Percentiles rank a stretch among this genome's conserved stretches.
Evolutionary conservation across 2,113 vertebrate species (phyloP).

Genomic region (Pipra filicauda): DNA sequence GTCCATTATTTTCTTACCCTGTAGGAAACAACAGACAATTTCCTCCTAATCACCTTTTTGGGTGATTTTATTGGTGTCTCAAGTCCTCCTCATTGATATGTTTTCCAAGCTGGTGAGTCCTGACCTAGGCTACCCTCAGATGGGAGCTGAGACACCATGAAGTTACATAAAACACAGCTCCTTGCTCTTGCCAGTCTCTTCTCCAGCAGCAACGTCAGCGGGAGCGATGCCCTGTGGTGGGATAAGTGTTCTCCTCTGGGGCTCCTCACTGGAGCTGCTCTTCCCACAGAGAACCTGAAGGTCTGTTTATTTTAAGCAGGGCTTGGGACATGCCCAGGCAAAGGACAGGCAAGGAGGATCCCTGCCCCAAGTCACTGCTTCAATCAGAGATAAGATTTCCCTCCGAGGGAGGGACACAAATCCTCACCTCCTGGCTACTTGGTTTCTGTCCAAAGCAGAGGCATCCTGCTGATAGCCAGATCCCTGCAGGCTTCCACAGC

Average conservation of each 20-base stretch:
- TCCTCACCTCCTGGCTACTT: neutral
- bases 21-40: neutral
- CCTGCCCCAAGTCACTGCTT: neutral
- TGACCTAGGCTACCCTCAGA: neutral
- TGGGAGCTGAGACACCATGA: neutral
- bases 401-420: neutral
- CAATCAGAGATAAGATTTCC: neutral
- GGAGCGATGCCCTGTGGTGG: neutral
- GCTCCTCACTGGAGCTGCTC: neutral
- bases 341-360: neutral
- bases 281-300: neutral
- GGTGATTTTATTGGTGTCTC: neutral
- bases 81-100: neutral
- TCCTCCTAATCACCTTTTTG: neutral
- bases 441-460: neutral
- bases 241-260: neutral
- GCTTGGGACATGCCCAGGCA: neutral
- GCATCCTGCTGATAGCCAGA: neutral
- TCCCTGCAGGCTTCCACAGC: neutral
- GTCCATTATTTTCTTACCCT: neutral
- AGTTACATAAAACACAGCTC: neutral
- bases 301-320: neutral
- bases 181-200: neutral
- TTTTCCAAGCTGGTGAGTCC: neutral
- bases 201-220: fast-evolving